Conservation (phyloP, 2,888 invertebrate genomes). For the Autographa pulchrina region DNA sequence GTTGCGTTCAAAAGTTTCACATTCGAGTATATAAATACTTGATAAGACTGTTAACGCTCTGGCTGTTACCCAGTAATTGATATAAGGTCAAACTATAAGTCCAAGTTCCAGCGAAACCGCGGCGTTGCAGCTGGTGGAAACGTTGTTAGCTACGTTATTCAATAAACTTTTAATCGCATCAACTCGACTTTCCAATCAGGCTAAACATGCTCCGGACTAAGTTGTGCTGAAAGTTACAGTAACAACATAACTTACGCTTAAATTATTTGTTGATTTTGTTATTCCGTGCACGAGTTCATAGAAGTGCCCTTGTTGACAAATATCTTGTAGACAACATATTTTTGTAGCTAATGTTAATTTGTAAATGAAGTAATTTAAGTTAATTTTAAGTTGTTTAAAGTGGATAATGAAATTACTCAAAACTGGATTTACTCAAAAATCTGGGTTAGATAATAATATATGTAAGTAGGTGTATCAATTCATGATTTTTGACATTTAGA, state of each 20-base stretch:
- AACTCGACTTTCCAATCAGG: constrained; percentile 73
- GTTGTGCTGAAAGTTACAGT: constrained; percentile 49
- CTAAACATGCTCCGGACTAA: constrained; percentile 60
- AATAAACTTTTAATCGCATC: constrained; percentile 82
- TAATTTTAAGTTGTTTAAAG: not conserved
- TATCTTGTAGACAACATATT: not conserved
- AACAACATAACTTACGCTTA: constrained; percentile 50
- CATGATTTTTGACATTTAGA: no score
- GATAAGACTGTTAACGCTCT: constrained; percentile 52
- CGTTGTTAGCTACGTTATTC: constrained; percentile 73
- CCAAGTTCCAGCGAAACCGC: constrained; percentile 65
- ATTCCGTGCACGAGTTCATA: constrained; percentile 11
- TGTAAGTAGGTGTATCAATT: no score
- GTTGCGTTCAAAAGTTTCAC: constrained; percentile 31
- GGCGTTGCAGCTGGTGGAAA: constrained; percentile 62
- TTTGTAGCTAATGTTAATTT: not conserved
- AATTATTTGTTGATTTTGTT: constrained; percentile 36
- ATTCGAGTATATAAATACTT: constrained; percentile 31
- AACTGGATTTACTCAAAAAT: no score
- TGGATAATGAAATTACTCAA: no score
- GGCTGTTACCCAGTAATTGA: constrained; percentile 62
- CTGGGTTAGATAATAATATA: no score
- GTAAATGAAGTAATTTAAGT: not conserved
- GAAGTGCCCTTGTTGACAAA: constrained; percentile 2
- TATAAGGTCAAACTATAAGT: constrained; percentile 65